Percentiles rank a stretch among this genome's conserved stretches.
phyloP scores from a whole-genome alignment of 2,888 invertebrate genomes.

The Apeira syringaria region DNA sequence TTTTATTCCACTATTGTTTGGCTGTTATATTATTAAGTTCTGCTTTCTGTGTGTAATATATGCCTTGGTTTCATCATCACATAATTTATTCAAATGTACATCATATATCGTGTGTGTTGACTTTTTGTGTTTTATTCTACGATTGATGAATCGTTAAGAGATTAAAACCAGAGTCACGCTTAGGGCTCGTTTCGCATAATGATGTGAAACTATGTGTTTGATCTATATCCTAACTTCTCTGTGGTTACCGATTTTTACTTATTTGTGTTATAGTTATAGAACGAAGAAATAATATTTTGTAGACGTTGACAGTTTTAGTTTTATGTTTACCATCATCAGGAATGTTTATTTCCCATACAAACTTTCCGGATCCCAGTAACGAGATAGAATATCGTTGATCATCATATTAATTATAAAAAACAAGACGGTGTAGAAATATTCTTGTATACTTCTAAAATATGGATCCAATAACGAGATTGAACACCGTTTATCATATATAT shows the following conservation, averaged over 20 bases:
- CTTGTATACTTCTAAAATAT: too few species aligned
- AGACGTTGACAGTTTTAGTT: too few species aligned
- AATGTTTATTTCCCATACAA: too few species aligned
- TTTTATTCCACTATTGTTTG: slow-evolving; percentile 50
- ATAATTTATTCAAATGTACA: slow-evolving; percentile 9
- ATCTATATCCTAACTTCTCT: slow-evolving; percentile 30
- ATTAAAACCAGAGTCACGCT: too few species aligned
- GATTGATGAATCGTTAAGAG: not conserved
- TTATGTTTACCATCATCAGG: too few species aligned
- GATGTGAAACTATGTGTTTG: slow-evolving; percentile 14
- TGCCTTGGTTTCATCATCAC: slow-evolving; percentile 17
- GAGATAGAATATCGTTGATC: too few species aligned
- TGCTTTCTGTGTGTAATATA: slow-evolving; percentile 28
- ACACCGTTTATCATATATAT: too few species aligned
- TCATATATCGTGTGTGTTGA: slow-evolving; percentile 17
- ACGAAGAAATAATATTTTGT: slow-evolving; percentile 3
- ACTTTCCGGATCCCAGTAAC: too few species aligned
- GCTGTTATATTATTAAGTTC: slow-evolving; percentile 62
- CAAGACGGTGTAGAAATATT: too few species aligned
- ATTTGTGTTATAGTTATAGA: slow-evolving; percentile 21
- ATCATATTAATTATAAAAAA: too few species aligned
- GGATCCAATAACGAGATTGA: too few species aligned
- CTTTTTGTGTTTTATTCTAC: slow-evolving; percentile 10
- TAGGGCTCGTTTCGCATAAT: slow-evolving; percentile 2
- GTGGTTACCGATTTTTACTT: slow-evolving; percentile 31